A percentile compares a stretch with the other conserved stretches of the same genome.
Conservation (phyloP, 2,113 vertebrate species). For the Crocuta crocuta region DNA sequence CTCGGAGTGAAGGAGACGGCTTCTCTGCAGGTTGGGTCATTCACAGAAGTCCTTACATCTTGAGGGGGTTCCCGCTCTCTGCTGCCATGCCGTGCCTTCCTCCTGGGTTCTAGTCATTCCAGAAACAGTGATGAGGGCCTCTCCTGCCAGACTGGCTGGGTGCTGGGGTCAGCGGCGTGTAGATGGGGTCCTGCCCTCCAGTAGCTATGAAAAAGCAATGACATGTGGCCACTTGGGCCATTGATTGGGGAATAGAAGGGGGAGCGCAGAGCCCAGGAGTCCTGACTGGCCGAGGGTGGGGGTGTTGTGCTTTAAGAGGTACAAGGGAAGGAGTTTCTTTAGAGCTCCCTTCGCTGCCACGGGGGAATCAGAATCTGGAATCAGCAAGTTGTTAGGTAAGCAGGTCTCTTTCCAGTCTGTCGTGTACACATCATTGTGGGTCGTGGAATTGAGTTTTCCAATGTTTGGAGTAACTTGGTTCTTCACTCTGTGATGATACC, state of each 20-base stretch:
- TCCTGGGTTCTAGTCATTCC: no score
- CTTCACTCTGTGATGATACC: neutral
- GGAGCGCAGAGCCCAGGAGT: neutral
- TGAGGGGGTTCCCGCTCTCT: neutral
- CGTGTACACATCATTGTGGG: neutral
- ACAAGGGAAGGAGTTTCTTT: neutral
- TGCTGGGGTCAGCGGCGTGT: neutral
- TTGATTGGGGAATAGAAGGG: neutral
- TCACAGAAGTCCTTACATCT: neutral
- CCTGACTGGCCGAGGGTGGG: neutral
- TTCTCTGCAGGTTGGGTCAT: neutral
- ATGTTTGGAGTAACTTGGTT: neutral
- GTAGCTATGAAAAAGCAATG: neutral
- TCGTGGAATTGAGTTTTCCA: neutral
- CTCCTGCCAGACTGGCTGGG: neutral
- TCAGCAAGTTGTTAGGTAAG: neutral
- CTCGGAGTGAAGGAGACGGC: neutral
- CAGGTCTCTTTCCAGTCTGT: neutral
- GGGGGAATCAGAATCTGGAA: neutral
- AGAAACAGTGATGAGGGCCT: neutral
- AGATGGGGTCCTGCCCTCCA: neutral
- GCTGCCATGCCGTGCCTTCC: neutral
- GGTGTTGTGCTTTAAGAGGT: neutral
- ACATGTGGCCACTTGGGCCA: fast-evolving
- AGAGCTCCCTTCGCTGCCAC: neutral